phyloP scores from a whole-genome alignment of 2,797 vertebrate genomes.

The Mycteria americana region DNA sequence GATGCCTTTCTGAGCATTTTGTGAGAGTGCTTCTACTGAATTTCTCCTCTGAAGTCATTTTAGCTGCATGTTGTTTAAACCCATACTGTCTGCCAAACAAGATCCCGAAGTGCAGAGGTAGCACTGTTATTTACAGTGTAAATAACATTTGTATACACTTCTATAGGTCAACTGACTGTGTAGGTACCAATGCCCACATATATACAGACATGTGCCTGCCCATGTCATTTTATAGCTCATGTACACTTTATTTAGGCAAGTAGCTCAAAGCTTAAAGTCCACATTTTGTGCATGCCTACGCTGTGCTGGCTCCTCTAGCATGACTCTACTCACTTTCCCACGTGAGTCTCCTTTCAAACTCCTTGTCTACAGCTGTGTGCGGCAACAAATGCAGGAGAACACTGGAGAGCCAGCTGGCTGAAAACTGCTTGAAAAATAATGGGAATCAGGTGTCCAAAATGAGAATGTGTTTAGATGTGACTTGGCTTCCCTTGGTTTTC shows the following conservation, averaged over 20 bases:
- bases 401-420: slow-evolving; percentile 38
- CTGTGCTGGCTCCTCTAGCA: background rate
- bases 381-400: background rate
- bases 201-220: background rate
- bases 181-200: background rate
- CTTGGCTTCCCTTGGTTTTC: slow-evolving; percentile 3
- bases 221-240: background rate
- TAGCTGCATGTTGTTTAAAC: background rate
- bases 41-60: background rate
- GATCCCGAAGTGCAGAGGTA: background rate
- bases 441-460: slow-evolving; percentile 21
- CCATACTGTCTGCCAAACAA: background rate
- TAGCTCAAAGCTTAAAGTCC: background rate
- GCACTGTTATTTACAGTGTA: background rate
- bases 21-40: background rate
- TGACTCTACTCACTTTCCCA: background rate
- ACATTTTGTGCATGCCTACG: background rate
- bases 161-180: background rate
- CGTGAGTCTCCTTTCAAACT: background rate
- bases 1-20: background rate
- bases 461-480: background rate
- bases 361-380: background rate
- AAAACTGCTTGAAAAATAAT: background rate
- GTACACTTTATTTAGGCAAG: background rate
- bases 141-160: background rate